Evolutionary conservation across 2,113 vertebrate species (phyloP), one percentile per base, ranked within the genome.

Genomic region (Ornithorhynchus anatinus): DNA sequence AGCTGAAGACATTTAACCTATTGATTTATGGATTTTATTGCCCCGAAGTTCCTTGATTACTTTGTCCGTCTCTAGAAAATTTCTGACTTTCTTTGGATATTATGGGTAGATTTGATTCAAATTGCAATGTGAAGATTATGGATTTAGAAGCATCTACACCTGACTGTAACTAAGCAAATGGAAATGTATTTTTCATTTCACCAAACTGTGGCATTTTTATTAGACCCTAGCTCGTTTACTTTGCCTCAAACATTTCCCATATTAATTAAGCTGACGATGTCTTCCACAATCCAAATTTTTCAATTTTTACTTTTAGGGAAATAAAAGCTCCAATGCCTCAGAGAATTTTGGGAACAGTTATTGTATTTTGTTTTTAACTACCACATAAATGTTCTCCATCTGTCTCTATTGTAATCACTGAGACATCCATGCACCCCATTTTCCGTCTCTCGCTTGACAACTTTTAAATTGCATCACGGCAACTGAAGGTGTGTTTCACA

Each of bases 21-120:
- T 75, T 73, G 35, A 59, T 64, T 77, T 66, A 17, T 37, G 54
- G 31, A 64, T 50, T 68, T 73, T 20, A 67, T 78, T 76, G 69
- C 43, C 37, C n/a, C 45, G 27, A 47, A 59, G 27, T 37, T 51
- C 42, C 60, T 67, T 50, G n/a, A 73, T 75, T 85, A n/a, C 12
- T 80, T n/a, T 69, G 50, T 8, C 12, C 47, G n/a, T 14, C 1
- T 8, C 32, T 40, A 42, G 39, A 65, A 51, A 38, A 59, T 52
- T 57, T 42, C 39, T 60, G 44, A 47, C 8, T 70, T 63, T 13
- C 62, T 20, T 17, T 37, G 20, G 37, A 17, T 56, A 61, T 51
- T 48, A 33, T 0, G 51, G 48, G 39, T 22, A 33, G 22, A 60
- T 36, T 23, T 39, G 74, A 72, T 62, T 53, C 72, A 62, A 29